Evolutionary conservation across 2,888 invertebrate genomes (phyloP).

Genomic region (Tipula lateralis): DNA sequence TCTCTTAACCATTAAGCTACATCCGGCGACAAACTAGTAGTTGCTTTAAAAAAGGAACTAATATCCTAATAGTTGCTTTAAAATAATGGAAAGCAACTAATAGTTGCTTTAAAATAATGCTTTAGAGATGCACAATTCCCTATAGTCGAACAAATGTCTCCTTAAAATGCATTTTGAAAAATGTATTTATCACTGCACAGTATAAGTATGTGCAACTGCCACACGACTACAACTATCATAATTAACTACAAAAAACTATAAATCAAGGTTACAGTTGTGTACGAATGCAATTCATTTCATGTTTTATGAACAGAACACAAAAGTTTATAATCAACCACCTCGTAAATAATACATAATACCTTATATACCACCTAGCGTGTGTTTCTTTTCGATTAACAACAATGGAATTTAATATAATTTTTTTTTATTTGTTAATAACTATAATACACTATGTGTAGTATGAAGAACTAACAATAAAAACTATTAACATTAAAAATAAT

Average conservation of each 20-base stretch:
- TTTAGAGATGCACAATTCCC: too few species aligned
- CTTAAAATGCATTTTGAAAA: background rate
- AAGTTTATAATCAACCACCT: conserved; percentile 19
- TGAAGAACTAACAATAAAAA: background rate
- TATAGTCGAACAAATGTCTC: too few species aligned
- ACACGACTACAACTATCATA: background rate
- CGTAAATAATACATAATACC: background rate
- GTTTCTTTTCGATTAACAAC: background rate
- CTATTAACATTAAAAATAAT: background rate
- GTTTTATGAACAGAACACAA: background rate
- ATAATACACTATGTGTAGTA: conserved; percentile 12
- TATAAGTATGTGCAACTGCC: background rate
- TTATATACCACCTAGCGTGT: background rate
- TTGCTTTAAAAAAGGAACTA: too few species aligned
- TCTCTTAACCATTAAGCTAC: too few species aligned
- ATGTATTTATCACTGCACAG: background rate
- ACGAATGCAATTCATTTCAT: background rate
- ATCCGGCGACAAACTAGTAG: too few species aligned
- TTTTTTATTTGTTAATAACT: background rate
- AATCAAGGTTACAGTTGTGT: background rate
- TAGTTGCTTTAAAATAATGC: too few species aligned
- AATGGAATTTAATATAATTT: background rate
- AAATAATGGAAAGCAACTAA: too few species aligned
- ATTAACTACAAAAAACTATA: background rate
- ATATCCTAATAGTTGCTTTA: too few species aligned